Evolutionary conservation across 2,888 invertebrate genomes (phyloP).

Genomic region (Stenichneumon culpator): DNA sequence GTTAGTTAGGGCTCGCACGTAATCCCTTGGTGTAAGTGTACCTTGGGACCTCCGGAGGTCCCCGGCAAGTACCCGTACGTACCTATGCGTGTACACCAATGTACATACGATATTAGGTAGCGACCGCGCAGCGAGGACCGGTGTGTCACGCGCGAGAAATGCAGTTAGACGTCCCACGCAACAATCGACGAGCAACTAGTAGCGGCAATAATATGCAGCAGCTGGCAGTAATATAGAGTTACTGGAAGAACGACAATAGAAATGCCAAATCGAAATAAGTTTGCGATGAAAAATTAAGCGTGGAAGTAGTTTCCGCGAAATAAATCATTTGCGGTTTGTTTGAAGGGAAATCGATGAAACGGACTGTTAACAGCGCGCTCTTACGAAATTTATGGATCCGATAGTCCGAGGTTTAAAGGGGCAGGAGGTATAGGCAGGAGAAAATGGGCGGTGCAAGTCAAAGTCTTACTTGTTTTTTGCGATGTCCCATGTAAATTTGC

Average conservation of each 20-base stretch:
- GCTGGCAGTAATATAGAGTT: constrained; percentile 30
- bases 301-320: too few species aligned
- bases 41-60: constrained; percentile 5
- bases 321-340: too few species aligned
- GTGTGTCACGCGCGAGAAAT: constrained; percentile 81
- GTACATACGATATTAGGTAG: constrained; percentile 25
- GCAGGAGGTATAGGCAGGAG: too few species aligned
- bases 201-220: constrained; percentile 12
- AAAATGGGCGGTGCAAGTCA: too few species aligned
- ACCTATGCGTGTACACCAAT: constrained; percentile 2
- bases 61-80: background rate
- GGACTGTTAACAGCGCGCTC: too few species aligned
- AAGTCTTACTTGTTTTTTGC: too few species aligned
- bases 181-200: constrained; percentile 46
- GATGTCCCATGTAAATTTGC: too few species aligned
- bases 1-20: constrained; percentile 34
- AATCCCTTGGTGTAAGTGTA: background rate
- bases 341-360: too few species aligned
- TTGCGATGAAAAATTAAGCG: background rate
- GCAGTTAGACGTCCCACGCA: constrained; percentile 81
- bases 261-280: constrained; percentile 14
- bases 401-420: too few species aligned
- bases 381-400: background rate
- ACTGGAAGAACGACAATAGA: constrained; percentile 47
- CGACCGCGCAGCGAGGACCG: constrained; percentile 29